Evolutionary conservation across 2,113 vertebrate species (phyloP).

Genomic region (Vulpes vulpes): DNA sequence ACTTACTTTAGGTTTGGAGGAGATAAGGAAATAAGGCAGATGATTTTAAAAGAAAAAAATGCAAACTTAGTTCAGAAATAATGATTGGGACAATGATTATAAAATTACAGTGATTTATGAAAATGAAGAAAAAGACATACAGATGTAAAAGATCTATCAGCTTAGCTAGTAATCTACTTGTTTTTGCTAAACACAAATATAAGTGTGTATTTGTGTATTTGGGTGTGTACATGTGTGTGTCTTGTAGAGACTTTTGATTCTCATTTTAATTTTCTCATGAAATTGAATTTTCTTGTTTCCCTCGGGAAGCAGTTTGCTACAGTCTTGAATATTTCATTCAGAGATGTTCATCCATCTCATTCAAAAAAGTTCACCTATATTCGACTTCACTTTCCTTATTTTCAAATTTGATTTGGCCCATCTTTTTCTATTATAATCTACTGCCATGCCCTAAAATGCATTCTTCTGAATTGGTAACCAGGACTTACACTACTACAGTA

Average conservation of each 20-base stretch:
- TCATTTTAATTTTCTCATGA: constrained; percentile 39
- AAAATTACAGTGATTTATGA: not conserved
- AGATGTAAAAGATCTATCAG: not conserved
- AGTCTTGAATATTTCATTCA: constrained; percentile 61
- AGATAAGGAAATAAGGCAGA: not conserved
- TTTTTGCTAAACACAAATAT: not conserved
- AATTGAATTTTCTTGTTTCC: constrained; percentile 47
- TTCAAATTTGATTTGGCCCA: constrained; percentile 36
- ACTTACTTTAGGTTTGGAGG: constrained; percentile 13
- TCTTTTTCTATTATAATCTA: not conserved
- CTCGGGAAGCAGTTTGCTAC: not conserved
- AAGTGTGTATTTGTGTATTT: not conserved
- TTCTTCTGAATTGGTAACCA: not conserved
- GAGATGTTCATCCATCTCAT: not conserved
- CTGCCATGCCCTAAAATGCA: not conserved
- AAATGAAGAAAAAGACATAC: not conserved
- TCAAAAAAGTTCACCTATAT: constrained; percentile 16
- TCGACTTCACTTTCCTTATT: constrained; percentile 11
- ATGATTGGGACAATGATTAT: not conserved
- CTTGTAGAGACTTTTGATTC: not conserved
- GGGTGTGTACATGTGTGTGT: not conserved
- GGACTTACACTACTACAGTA: not conserved
- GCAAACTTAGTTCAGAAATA: not conserved
- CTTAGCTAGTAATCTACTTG: not conserved
- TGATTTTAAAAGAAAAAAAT: constrained; percentile 34